A percentile compares a stretch with the other conserved stretches of the same genome.
Conservation (phyloP, 2,888 invertebrate species). For the Nysson spinosus region DNA sequence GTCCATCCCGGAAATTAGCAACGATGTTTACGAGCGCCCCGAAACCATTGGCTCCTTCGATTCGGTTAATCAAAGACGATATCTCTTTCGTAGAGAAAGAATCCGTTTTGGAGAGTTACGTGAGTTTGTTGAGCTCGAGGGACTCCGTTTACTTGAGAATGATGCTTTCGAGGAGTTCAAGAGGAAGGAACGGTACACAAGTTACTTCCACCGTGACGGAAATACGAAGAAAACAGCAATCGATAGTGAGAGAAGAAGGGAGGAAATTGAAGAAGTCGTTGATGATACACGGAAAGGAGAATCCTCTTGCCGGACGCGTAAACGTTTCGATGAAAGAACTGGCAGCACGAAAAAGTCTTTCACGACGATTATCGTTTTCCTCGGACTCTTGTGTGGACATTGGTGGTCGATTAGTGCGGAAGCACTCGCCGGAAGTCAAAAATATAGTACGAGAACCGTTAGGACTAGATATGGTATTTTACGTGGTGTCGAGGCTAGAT, state of each 20-base stretch:
- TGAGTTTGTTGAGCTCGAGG: background rate
- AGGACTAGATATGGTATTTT: slow-evolving; percentile 94
- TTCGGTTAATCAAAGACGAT: background rate
- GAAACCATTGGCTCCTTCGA: slow-evolving; percentile 2
- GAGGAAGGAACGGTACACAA: background rate
- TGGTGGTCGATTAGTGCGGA: slow-evolving; percentile 63
- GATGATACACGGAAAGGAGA: slow-evolving; percentile 39
- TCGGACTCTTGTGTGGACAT: slow-evolving; percentile 55
- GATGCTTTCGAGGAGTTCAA: background rate
- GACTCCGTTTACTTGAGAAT: background rate
- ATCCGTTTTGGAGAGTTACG: background rate
- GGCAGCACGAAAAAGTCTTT: slow-evolving; percentile 32
- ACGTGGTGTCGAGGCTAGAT: slow-evolving; percentile 90
- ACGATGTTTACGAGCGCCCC: slow-evolving; percentile 12
- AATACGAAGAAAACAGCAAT: background rate
- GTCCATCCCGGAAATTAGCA: slow-evolving; percentile 3
- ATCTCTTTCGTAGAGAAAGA: slow-evolving; percentile 4
- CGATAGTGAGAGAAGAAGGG: slow-evolving; percentile 57
- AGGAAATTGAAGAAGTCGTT: background rate
- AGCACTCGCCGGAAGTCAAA: slow-evolving; percentile 82
- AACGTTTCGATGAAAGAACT: slow-evolving; percentile 13
- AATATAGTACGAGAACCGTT: slow-evolving; percentile 89
- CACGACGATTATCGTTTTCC: slow-evolving; percentile 67
- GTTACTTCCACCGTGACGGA: background rate
- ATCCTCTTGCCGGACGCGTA: no score